Conservation (phyloP, 2,113 vertebrate genomes). For the Macquaria australasica region DNA sequence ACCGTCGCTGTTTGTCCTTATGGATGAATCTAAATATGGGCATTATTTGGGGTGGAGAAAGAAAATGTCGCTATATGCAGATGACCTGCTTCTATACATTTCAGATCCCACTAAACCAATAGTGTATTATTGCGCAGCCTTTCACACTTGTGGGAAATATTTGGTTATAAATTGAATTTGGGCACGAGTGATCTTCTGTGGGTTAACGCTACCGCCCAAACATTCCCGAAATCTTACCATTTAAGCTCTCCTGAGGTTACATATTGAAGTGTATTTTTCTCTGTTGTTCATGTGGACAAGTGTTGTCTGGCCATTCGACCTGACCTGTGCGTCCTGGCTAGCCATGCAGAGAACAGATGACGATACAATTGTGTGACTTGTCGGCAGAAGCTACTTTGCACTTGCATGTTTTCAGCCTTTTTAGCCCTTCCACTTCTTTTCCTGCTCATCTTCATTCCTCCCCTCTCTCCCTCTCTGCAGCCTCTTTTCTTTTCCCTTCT, state of each 20-base stretch:
- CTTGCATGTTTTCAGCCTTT: neutral
- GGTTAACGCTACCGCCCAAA: too few species aligned
- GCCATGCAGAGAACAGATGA: neutral
- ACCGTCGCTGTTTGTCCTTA: neutral
- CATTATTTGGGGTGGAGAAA: neutral
- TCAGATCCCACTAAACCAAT: neutral
- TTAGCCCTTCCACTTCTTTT: constrained; percentile 1
- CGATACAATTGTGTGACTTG: neutral
- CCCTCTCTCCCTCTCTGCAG: neutral
- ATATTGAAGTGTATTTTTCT: neutral
- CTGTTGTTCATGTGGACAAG: neutral
- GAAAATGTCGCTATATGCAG: neutral
- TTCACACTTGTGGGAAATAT: neutral
- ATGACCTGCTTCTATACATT: neutral
- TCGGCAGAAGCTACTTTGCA: neutral
- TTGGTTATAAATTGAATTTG: neutral
- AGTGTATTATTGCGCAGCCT: neutral
- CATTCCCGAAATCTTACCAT: neutral
- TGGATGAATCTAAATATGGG: neutral
- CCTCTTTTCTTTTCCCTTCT: constrained; percentile 12
- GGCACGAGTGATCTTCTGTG: neutral
- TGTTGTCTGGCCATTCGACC: neutral
- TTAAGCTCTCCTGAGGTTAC: neutral
- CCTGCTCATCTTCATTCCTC: constrained; percentile 20
- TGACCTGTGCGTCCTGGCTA: neutral